Percentiles rank a stretch among this genome's conserved stretches.
Evolutionary conservation across 2,797 vertebrate species (phyloP).

Genomic region (Chelidonichthys spinosus): DNA sequence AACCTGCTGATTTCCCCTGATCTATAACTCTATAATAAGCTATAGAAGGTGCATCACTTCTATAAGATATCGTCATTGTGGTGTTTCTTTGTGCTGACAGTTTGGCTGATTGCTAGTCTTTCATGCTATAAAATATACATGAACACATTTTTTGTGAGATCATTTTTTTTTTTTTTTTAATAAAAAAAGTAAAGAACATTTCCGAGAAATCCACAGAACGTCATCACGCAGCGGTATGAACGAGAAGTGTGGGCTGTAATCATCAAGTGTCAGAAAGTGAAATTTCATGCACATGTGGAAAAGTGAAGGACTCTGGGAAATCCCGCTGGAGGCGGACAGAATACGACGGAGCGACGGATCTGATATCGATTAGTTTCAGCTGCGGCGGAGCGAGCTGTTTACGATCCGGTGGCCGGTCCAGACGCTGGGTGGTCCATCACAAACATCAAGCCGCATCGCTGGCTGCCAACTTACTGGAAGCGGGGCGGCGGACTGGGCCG

Average conservation of each 20-base stretch:
- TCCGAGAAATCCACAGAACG: slow-evolving; percentile 41
- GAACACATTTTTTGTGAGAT: neutral
- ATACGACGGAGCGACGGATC: slow-evolving; percentile 68
- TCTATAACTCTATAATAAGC: no score
- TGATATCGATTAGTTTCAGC: slow-evolving; percentile 82
- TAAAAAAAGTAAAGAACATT: slow-evolving; percentile 14
- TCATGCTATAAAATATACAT: slow-evolving; percentile 2
- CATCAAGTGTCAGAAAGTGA: slow-evolving; percentile 34
- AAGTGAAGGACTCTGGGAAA: slow-evolving; percentile 52
- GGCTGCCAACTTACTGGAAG: slow-evolving; percentile 77
- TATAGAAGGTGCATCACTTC: neutral
- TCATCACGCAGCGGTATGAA: slow-evolving; percentile 21
- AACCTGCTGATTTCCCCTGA: neutral
- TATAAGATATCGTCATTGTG: neutral
- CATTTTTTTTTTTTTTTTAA: neutral
- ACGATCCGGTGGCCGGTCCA: slow-evolving; percentile 72
- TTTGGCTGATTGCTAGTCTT: neutral
- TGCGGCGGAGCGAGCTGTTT: slow-evolving; percentile 73
- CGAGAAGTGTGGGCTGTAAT: slow-evolving; percentile 22
- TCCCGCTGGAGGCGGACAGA: slow-evolving; percentile 43
- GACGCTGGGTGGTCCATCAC: slow-evolving; percentile 79
- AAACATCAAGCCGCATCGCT: slow-evolving; percentile 17
- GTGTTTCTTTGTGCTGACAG: neutral
- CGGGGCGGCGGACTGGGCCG: slow-evolving; percentile 43
- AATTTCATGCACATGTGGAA: slow-evolving; percentile 51